These are phyloP conservation scores for Grallaria varia DNA, from an alignment of 2,113 vertebrate species.

Conservation along the genomic window DNA sequence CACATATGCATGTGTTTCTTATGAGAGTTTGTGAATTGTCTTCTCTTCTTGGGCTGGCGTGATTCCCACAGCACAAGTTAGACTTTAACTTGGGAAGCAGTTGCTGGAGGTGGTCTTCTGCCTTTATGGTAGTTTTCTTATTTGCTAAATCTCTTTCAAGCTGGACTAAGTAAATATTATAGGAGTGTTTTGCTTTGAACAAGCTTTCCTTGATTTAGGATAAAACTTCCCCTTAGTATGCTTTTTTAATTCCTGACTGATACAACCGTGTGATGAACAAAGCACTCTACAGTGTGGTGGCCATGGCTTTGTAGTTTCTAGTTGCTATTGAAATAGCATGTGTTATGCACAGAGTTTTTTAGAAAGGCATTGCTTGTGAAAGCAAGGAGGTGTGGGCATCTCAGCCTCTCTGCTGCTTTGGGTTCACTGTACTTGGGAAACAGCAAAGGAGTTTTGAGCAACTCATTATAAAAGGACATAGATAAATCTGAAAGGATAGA, in stretches of 20 bases:
- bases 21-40: not conserved
- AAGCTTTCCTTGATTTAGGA: not conserved
- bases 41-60: not conserved
- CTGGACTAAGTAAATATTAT: not conserved
- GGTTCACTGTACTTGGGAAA: not conserved
- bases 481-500: constrained; percentile 74
- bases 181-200: fast-evolving
- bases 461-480: constrained; percentile 74
- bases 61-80: not conserved
- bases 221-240: not conserved
- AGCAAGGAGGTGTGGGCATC: not conserved
- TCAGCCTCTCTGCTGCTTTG: not conserved
- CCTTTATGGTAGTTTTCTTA: not conserved
- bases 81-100: not conserved
- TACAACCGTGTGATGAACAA: not conserved
- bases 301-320: not conserved
- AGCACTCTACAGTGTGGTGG: not conserved
- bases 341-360: not conserved
- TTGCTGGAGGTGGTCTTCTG: not conserved
- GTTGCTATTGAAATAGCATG: fast-evolving
- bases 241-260: not conserved
- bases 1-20: not conserved
- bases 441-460: constrained; percentile 42
- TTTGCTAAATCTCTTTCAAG: not conserved
- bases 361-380: not conserved